phyloP scores from a whole-genome alignment of 1,140 invertebrate genomes.

The Acromyrmex echinatior region DNA sequence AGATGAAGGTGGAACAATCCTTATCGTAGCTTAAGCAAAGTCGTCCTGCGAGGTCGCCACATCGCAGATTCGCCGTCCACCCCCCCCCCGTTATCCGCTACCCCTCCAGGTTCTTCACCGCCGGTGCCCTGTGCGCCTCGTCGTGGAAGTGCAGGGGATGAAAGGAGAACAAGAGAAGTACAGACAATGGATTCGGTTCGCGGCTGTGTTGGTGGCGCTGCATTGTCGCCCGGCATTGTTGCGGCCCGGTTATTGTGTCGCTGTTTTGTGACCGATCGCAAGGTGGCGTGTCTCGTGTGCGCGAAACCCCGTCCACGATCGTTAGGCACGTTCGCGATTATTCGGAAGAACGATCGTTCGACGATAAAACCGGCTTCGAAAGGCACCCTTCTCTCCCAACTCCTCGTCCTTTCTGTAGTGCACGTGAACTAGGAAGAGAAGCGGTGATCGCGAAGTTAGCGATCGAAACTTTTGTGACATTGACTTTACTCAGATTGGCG shows the following conservation, averaged over 20 bases:
- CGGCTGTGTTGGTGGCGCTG: slow-evolving; percentile 81
- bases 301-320: slow-evolving; percentile 78
- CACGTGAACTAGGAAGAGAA: slow-evolving; percentile 44
- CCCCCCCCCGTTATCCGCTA: slow-evolving; percentile 49
- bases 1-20: background rate
- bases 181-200: slow-evolving; percentile 84
- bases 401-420: background rate
- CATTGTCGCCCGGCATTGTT: slow-evolving; percentile 84
- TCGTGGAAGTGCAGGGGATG: slow-evolving; percentile 81
- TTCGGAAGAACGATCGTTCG: slow-evolving; percentile 77
- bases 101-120: slow-evolving; percentile 36
- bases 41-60: slow-evolving; percentile 70
- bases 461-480: slow-evolving; percentile 40
- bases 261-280: slow-evolving; percentile 85
- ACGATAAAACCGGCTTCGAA: slow-evolving; percentile 75
- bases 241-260: slow-evolving; percentile 84
- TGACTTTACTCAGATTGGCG: slow-evolving; percentile 34
- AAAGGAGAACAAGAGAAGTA: slow-evolving; percentile 85
- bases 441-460: slow-evolving; percentile 14
- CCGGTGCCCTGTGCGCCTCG: slow-evolving; percentile 69
- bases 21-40: slow-evolving; percentile 72
- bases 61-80: slow-evolving; percentile 71
- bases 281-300: slow-evolving; percentile 80
- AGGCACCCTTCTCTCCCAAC: slow-evolving; percentile 39
- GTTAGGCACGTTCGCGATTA: slow-evolving; percentile 81